Evolutionary conservation across 2,797 vertebrate species (phyloP), one percentile per base, ranked within the genome.

Genomic region (Melanotaenia trifasciata): DNA sequence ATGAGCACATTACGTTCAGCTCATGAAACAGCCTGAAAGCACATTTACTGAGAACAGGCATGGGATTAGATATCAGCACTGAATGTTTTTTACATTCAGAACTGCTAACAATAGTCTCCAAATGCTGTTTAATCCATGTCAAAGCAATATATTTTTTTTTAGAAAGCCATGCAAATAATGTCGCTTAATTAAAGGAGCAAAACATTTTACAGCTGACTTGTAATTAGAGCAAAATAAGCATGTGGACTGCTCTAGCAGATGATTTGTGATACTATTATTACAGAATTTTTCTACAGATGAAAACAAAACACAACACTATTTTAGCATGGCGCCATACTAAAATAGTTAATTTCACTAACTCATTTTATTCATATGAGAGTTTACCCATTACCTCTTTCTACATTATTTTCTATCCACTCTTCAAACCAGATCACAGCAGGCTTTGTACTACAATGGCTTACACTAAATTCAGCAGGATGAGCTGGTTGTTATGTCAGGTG

Each of bases 1-100:
- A 45, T 54, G 40, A 33, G 61, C 18, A 3, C 64, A 20, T 56
- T 43, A 32, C 28, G 11, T 4, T 79, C 38, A 62, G 68, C 73
- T 67, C 22, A 64, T 35, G 1, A 36, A 70, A 16, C 71, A 75
- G 80, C 50, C 53, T 67, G 58, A 65, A 72, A 88, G 84, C 5
- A 51, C 53, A 76, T 86, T 81, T 74, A 0, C 51, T 77, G 18
- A n/a, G 28, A 5, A 53, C 33, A 33, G 47, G 35, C 30, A 58
- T 35, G 7, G 3, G 30, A 64, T 69, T 18, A 59, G 64, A 78
- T 36, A 76, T 43, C 45, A 72, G 66, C n/a, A 0, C 13, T 6
- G 2, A n/a, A 58, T 32, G 50, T 64, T 78, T 67, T 45, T 71
- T 69, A 51, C 33, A 77, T 56, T 72, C 18, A 65, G 54, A 72